phyloP scores from a whole-genome alignment of 2,888 invertebrate genomes.

The Buathra laborator region DNA sequence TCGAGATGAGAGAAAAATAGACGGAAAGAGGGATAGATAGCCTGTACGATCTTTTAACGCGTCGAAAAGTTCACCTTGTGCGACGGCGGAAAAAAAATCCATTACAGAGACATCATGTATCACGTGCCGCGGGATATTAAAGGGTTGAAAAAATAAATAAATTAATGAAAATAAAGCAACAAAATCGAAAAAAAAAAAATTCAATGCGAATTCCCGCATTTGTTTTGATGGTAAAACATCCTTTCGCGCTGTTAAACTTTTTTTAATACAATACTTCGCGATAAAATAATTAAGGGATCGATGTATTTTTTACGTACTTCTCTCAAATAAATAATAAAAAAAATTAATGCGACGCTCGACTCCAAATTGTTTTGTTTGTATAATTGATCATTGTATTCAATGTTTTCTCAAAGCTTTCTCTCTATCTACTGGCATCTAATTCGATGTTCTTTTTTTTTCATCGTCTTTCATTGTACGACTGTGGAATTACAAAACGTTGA shows the following conservation, averaged over 20 bases:
- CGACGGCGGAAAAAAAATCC: slow-evolving; percentile 29
- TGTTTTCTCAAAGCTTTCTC: slow-evolving; percentile 40
- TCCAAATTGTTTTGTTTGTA: neutral
- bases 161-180: neutral
- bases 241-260: neutral
- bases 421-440: slow-evolving; percentile 53
- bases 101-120: slow-evolving; percentile 49
- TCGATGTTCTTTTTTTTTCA: neutral
- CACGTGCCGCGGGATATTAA: slow-evolving; percentile 46
- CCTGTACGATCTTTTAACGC: slow-evolving; percentile 35
- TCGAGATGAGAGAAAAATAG: neutral
- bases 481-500: neutral
- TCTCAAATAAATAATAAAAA: too few species aligned
- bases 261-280: neutral
- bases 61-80: slow-evolving; percentile 27
- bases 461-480: slow-evolving; percentile 41
- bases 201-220: neutral
- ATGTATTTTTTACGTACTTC: neutral
- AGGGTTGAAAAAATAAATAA: slow-evolving; percentile 14
- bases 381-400: neutral
- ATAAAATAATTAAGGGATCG: neutral
- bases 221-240: slow-evolving; percentile 1
- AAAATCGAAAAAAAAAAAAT: slow-evolving; percentile 7
- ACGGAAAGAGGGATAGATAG: neutral
- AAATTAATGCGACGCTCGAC: neutral